Evolutionary conservation across 2,797 vertebrate species (phyloP), one percentile per base, ranked within the genome.

Genomic region (Girardinus metallicus): DNA sequence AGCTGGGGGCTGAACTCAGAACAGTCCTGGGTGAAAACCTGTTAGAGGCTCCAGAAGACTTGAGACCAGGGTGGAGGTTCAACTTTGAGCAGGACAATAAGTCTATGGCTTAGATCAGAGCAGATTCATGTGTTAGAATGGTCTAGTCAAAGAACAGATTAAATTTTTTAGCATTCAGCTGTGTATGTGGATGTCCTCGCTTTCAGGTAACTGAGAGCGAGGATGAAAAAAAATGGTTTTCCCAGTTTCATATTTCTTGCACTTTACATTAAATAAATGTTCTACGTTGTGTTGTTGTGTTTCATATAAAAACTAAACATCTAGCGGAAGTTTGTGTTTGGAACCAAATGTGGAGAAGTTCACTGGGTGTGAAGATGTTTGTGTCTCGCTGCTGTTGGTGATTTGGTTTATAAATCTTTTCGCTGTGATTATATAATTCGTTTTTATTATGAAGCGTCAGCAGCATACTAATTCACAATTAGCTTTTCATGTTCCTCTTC

Each of bases 401-500:
- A 2, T 64, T 15, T 21, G 60, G 31, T 64, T 64, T 64, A 64
- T 64, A 41, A 5, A 39, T 68, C 64, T 26, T 68, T 68, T 39
- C 21, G 11, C 64, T 41, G 4, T 41, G 34, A 41, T 68, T 68
- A 41, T 26, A 68, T 68, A 23, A 68, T 41, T 41, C 36, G 4
- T 12, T 68, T 68, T 68, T 23, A 68, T 41, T 26, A 41, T 68
- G 18, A 41, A 23, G 15, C 21, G 9, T 41, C 64, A 68, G 64
- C 36, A 68, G 64, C 64, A 68, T 41, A 26, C 36, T 68, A 41
- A 68, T 68, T 41, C 34, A 68, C 64, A 21, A 41, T 68, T 68
- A 68, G 9, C 64, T 68, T 57, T 79, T 84, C 66, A 70, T 88
- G 79, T 79, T 74, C 43, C 39, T 62, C 66, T 77, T 75, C 15